Base-by-base conservation (phyloP, 2,888 invertebrate species). In the Cylloceria caligata region DNA sequence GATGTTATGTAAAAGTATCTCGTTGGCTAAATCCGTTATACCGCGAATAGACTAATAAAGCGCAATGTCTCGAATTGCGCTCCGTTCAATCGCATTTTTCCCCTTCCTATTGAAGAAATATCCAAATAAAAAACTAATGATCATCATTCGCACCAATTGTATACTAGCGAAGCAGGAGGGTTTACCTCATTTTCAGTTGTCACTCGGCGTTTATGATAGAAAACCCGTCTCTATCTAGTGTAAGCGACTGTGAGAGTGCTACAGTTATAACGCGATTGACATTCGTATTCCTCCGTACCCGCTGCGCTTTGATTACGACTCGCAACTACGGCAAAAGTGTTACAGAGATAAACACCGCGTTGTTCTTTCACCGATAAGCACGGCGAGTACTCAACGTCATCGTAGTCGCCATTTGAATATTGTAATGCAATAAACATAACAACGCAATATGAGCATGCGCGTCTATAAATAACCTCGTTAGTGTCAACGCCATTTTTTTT, bases 251-350 rank as follows among this genome's bases (percentile, higher is more conserved):
- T 34, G 68, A 34, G 68, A 36, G 68, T 52, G 13, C 45, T 36
- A 1, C 11, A 52, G 49, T 36, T 68, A 68, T 7, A 49, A 68
- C 34, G 16, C 36, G 11, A 19, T 21, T 34, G 13, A 21, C n/a
- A 34, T 49, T 68, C 36, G 34, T 16, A 36, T 52, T 52, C 5
- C 4, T 34, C 6, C 49, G 6, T 11, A 45, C 27, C 1, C 39
- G 30, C 68, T 49, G 7, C 7, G 68, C 30, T 19, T 68, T 21
- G 39, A 39, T 69, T 69, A 55, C 55, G 24, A 36, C 34, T 19
- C 3, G 36, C 13, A n/a, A 7, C 36, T 19, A 16, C 16, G 34
- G 19, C 60, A 55, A 47, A 47, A 72, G 30, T 60, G 39, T 42
- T 57, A 30, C 13, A 13, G 19, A 11, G 57, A 45, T 57, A 57